Base-by-base conservation (phyloP, 2,113 vertebrate genomes). In the Forbesichthys agassizii region DNA sequence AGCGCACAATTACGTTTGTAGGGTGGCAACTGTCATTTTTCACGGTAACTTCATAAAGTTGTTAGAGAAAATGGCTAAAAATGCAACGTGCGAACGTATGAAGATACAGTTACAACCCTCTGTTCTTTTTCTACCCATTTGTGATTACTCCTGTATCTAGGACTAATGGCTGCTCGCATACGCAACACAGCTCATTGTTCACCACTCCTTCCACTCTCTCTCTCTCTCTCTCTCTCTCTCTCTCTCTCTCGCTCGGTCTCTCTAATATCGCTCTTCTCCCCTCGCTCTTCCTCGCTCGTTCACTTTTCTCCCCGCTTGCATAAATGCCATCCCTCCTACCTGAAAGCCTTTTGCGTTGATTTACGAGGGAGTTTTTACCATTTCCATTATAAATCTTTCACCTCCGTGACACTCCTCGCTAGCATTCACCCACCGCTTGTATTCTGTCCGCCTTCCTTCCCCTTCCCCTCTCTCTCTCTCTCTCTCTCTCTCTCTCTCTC, bases 351-450 rank as follows among this genome's bases (percentile, higher is more conserved):
- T 86, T 78, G 62, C 73, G 61, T 86, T 96, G 94, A 97, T 96
- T 97, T 95, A 95, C 88, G 84, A 86, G 78, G 81, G 80, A 91
- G 89, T 94, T 95, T 94, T 82, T 79, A 92, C 84, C 82, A 75
- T 90, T 94, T 79, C 84, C 89, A 86, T 90, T 88, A 93, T 95
- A 95, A 96, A 96, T 96, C 93, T 94, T 70, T 93, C 91, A 89
- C 85, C 90, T 90, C 73, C 67, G 87, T 92, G 93, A 95, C 91
- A 90, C 88, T 92, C 93, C 90, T 83, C 90, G 89, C 92, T 93
- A 91, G 91, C 94, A 93, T 94, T 94, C 95, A 94, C 95, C 94
- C 93, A 93, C 94, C 93, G 93, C 92, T 92, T 94, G 91, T 66
- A 85, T 92, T 95, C 49, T 84, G 92, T 93, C 79, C 82, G 79